A percentile compares a stretch with the other conserved stretches of the same genome.
Conservation (phyloP, 2,113 vertebrate species). For the Brachypodius melanocephalos region DNA sequence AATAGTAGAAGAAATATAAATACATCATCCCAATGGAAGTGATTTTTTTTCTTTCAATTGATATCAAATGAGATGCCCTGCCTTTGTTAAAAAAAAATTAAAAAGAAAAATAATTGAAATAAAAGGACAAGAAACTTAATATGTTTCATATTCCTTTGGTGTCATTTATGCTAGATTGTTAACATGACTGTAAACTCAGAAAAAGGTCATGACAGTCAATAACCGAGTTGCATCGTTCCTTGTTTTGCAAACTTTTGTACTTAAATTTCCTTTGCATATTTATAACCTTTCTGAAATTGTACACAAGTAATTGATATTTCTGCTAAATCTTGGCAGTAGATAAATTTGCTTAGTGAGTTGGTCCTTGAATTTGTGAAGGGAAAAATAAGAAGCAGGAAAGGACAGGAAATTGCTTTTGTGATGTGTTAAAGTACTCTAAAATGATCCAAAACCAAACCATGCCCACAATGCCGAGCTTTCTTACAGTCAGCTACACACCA, state of each 20-base stretch:
- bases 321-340: not conserved
- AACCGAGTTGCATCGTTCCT: not conserved
- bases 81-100: not conserved
- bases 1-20: not conserved
- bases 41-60: not conserved
- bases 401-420: not conserved
- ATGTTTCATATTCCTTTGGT: not conserved
- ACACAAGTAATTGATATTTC: not conserved
- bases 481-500: not conserved
- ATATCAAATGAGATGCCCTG: not conserved
- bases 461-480: not conserved
- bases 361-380: not conserved
- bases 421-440: not conserved
- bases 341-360: not conserved
- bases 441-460: not conserved
- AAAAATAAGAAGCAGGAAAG: not conserved
- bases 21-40: not conserved
- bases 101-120: not conserved
- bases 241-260: not conserved
- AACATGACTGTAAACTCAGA: not conserved
- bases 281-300: not conserved
- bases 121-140: not conserved
- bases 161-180: not conserved
- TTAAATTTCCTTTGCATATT: not conserved
- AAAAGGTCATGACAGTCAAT: not conserved